phyloP scores from a whole-genome alignment of 2,113 vertebrate genomes.

The Chelonoidis abingdonii region DNA sequence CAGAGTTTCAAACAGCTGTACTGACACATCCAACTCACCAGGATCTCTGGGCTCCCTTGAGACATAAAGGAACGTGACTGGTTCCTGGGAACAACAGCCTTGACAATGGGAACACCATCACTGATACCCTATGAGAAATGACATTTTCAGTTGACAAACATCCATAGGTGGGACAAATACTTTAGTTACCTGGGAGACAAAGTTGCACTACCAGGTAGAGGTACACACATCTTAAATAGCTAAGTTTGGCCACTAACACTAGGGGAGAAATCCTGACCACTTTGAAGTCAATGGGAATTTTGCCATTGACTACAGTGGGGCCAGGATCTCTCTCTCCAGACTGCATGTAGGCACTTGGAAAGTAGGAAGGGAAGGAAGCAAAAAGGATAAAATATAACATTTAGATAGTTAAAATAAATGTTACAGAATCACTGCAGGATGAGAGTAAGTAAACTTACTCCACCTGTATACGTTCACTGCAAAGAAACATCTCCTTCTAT shows the following conservation, averaged over 20 bases:
- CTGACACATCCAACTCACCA: constrained; percentile 84
- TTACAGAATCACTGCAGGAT: not conserved
- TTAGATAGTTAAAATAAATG: not conserved
- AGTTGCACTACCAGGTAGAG: not conserved
- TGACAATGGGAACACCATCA: constrained; percentile 91
- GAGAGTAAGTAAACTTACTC: not conserved
- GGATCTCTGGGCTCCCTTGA: constrained; percentile 94
- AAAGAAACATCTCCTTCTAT: not conserved
- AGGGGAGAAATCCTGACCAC: not conserved
- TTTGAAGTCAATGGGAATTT: not conserved
- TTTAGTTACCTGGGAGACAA: not conserved
- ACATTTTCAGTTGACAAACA: not conserved
- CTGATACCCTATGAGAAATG: constrained; percentile 90
- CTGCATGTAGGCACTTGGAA: not conserved
- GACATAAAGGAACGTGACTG: constrained; percentile 98
- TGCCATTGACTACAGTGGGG: not conserved
- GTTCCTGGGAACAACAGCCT: constrained; percentile 93
- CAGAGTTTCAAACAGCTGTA: not conserved
- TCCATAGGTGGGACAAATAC: not conserved
- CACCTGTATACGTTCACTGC: not conserved
- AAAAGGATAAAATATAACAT: not conserved
- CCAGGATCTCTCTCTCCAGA: not conserved
- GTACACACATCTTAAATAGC: fast-evolving
- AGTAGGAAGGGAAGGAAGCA: not conserved
- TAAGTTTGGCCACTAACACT: not conserved